Percentiles rank a stretch among this genome's conserved stretches.
phyloP scores from a whole-genome alignment of 1,140 invertebrate genomes.

The Drosophila pandora region DNA sequence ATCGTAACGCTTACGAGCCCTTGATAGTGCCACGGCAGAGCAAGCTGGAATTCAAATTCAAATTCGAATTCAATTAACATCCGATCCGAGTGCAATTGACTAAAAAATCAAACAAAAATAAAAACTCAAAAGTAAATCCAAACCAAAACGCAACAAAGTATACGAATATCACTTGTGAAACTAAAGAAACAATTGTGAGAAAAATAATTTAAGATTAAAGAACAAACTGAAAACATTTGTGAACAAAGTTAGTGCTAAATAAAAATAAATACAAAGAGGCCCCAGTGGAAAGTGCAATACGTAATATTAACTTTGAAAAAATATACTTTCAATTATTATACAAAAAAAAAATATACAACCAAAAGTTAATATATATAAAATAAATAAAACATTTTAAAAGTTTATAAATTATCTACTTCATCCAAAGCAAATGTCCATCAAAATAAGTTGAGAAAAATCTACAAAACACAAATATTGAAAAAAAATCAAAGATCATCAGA shows the following conservation, averaged over 20 bases:
- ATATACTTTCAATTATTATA: slow-evolving; percentile 16
- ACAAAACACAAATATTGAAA: background rate
- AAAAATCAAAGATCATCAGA: background rate
- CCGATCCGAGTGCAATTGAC: slow-evolving; percentile 66
- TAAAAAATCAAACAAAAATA: slow-evolving; percentile 3
- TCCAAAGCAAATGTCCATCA: slow-evolving; percentile 23
- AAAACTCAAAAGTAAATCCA: slow-evolving; percentile 38
- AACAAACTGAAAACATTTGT: slow-evolving; percentile 17
- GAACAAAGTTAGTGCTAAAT: slow-evolving; percentile 30
- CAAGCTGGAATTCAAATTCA: slow-evolving; percentile 29
- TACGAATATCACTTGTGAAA: slow-evolving; percentile 63
- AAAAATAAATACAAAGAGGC: slow-evolving; percentile 8
- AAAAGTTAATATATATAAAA: slow-evolving; percentile 27
- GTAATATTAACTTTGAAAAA: slow-evolving; percentile 18
- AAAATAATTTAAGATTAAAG: slow-evolving; percentile 17
- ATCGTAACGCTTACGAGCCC: slow-evolving; percentile 59
- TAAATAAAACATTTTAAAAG: slow-evolving; percentile 7
- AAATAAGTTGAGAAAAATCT: slow-evolving; percentile 14
- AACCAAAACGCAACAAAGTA: slow-evolving; percentile 63
- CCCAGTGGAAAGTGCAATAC: slow-evolving; percentile 66
- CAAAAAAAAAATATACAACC: background rate
- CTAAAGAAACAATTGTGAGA: slow-evolving; percentile 26
- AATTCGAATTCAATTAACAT: slow-evolving; percentile 62
- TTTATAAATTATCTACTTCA: slow-evolving; percentile 1
- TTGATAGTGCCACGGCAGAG: slow-evolving; percentile 43